phyloP scores from a whole-genome alignment of 2,888 invertebrate genomes.

The Pandemis cinnamomeana region DNA sequence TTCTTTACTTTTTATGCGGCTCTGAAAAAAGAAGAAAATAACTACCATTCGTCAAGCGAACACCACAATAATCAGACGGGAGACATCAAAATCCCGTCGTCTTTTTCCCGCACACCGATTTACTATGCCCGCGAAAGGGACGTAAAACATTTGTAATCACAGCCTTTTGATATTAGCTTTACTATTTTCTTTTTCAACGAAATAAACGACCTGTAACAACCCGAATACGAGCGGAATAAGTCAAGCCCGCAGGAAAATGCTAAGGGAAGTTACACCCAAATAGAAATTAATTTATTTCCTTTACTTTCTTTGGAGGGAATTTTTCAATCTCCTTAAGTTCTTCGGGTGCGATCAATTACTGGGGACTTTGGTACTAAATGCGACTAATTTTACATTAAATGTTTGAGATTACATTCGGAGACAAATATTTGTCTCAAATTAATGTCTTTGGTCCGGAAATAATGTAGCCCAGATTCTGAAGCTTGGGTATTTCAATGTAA shows the following conservation, averaged over 20 bases:
- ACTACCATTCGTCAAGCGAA: too few species aligned
- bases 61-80: too few species aligned
- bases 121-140: not conserved
- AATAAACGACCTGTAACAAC: not conserved
- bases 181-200: not conserved
- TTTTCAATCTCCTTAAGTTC: conserved; percentile 5
- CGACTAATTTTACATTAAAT: conserved; percentile 1
- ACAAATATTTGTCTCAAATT: conserved; percentile 4
- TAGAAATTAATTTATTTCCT: conserved; percentile 8
- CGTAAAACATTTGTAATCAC: not conserved
- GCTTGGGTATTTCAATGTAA: not conserved
- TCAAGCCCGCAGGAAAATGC: not conserved
- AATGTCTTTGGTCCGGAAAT: not conserved
- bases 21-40: too few species aligned
- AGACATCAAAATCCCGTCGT: not conserved
- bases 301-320: not conserved
- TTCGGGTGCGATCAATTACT: not conserved
- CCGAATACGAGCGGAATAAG: not conserved
- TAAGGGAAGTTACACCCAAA: not conserved
- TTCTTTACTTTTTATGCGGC: too few species aligned
- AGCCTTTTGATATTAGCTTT: not conserved
- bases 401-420: not conserved
- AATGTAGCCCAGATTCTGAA: not conserved
- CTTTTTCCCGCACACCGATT: not conserved
- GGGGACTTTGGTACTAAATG: not conserved